Conservation (phyloP, 2,113 vertebrate genomes). For the Cephalopholis sonnerati region DNA sequence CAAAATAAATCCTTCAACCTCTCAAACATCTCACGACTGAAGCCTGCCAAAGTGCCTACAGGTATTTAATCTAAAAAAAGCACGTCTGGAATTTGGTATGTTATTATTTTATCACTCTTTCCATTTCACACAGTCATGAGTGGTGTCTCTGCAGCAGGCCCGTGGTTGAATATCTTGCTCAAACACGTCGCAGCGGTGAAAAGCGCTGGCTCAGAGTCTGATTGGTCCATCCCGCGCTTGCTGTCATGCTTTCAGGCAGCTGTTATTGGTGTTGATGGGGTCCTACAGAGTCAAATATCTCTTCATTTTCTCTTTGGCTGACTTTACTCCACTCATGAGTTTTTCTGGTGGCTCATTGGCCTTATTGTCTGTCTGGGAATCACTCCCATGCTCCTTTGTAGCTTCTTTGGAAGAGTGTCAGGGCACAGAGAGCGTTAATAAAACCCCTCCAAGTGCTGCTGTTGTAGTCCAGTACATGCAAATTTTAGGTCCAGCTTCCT, state of each 20-base stretch:
- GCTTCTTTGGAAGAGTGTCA: slow-evolving; percentile 3
- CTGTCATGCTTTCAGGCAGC: background rate
- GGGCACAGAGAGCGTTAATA: background rate
- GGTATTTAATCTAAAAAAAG: slow-evolving; percentile 14
- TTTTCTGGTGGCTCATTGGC: background rate
- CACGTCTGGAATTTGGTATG: slow-evolving; percentile 26
- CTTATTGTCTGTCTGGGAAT: slow-evolving; percentile 6
- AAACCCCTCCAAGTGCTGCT: slow-evolving; percentile 3
- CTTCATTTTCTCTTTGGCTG: slow-evolving; percentile 6
- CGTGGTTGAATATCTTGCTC: slow-evolving; percentile 51
- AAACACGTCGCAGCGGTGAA: slow-evolving; percentile 45
- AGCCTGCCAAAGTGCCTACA: slow-evolving; percentile 34
- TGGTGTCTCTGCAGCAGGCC: slow-evolving; percentile 16
- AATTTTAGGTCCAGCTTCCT: slow-evolving; percentile 19
- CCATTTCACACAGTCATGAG: slow-evolving; percentile 42
- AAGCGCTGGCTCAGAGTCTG: slow-evolving; percentile 2
- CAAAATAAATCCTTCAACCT: slow-evolving; percentile 49
- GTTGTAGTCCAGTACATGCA: slow-evolving; percentile 39
- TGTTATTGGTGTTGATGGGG: background rate
- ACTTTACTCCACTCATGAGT: slow-evolving; percentile 7
- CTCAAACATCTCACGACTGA: slow-evolving; percentile 18
- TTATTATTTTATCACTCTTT: slow-evolving; percentile 75
- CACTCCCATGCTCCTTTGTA: slow-evolving; percentile 1
- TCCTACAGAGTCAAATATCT: slow-evolving; percentile 30
- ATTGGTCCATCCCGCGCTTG: slow-evolving; percentile 21